Conservation (phyloP, 2,797 vertebrate genomes). For the Semotilus atromaculatus region DNA sequence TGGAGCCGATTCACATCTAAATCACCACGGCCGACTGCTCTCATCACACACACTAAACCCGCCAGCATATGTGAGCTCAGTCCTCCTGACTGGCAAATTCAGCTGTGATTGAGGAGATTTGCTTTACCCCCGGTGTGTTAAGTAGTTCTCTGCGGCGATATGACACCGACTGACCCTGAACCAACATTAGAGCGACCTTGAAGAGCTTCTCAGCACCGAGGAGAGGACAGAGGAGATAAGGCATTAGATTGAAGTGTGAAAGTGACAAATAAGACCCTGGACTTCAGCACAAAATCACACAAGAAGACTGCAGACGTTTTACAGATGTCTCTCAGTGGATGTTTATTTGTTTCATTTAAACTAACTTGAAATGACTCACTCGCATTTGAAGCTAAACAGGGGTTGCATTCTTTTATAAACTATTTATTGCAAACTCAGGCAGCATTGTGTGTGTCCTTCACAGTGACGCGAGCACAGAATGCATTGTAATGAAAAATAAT, state of each 20-base stretch:
- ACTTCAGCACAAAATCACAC: not conserved
- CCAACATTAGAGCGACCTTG: conserved; percentile 78
- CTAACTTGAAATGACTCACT: not conserved
- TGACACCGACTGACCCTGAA: conserved; percentile 73
- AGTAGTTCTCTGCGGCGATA: conserved; percentile 65
- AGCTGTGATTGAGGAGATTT: conserved; percentile 74
- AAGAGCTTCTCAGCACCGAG: conserved; percentile 69
- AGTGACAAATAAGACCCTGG: conserved; percentile 3
- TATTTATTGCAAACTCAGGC: not conserved
- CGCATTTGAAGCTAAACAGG: not conserved
- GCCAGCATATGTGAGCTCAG: conserved; percentile 73
- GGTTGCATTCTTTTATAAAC: not conserved
- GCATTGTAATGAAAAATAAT: not conserved
- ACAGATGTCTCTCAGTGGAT: not conserved
- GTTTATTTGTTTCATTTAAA: not conserved
- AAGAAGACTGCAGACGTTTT: not conserved
- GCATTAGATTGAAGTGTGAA: conserved; percentile 65
- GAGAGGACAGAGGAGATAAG: conserved; percentile 75
- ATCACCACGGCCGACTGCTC: conserved; percentile 78
- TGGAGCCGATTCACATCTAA: conserved; percentile 72
- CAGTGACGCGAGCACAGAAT: not conserved
- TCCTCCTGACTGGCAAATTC: conserved; percentile 79
- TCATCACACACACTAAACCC: conserved; percentile 75
- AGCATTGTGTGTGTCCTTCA: not conserved
- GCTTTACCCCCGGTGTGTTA: conserved; percentile 68